These are phyloP conservation scores for Psittacus erithacus DNA, from an alignment of 2,113 vertebrate genomes.

Conservation along the genomic window DNA sequence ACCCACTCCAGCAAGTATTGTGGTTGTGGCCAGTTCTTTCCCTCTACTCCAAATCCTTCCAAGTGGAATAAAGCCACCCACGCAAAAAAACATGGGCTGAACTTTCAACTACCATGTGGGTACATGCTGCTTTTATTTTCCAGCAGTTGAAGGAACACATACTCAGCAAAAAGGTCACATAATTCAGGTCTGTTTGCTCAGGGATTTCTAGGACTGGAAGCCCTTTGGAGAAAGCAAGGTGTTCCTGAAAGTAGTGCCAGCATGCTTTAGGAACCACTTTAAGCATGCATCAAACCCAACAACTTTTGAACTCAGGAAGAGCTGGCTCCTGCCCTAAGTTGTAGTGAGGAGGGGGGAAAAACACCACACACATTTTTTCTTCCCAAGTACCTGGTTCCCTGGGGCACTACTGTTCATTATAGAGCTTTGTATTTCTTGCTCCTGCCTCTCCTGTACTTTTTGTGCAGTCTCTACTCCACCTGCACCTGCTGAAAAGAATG, in stretches of 20 bases:
- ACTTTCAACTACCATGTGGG: not conserved
- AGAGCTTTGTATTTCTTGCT: not conserved
- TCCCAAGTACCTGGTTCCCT: not conserved
- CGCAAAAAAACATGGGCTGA: not conserved
- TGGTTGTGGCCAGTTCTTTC: not conserved
- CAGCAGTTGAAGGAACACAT: not conserved
- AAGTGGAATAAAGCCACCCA: not conserved
- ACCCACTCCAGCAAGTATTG: rapidly evolving
- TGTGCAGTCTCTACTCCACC: not conserved
- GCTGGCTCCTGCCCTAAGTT: not conserved
- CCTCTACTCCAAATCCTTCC: not conserved
- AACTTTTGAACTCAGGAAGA: not conserved
- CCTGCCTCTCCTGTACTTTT: not conserved
- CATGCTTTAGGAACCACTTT: not conserved
- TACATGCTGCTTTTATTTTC: not conserved
- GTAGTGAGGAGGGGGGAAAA: not conserved
- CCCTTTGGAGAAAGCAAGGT: not conserved
- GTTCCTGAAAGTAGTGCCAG: not conserved
- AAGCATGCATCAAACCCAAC: not conserved
- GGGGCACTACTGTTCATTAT: not conserved
- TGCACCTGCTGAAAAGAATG: not conserved
- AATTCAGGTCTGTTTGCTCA: not conserved
- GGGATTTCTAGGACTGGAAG: not conserved
- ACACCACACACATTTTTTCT: not conserved
- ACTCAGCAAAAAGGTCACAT: not conserved